A percentile compares a stretch with the other conserved stretches of the same genome.
Evolutionary conservation across 2,888 invertebrate species (phyloP).

Genomic region (Napeogenes inachia): DNA sequence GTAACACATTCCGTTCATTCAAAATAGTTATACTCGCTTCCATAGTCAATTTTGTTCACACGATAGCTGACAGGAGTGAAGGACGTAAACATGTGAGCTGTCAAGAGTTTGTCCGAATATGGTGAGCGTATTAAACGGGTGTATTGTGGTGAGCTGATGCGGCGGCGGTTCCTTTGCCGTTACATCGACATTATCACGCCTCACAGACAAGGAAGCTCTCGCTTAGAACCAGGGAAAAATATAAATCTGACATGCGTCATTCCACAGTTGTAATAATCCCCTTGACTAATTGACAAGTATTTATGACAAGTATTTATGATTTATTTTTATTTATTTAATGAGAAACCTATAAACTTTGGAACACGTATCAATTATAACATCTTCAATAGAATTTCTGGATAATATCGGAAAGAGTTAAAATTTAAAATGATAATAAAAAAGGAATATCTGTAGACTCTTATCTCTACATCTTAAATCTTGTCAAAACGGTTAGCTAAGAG

Average conservation of each 20-base stretch:
- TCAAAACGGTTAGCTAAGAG: constrained; percentile 76
- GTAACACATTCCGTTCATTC: background rate
- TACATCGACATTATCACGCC: constrained; percentile 57
- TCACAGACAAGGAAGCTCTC: constrained; percentile 54
- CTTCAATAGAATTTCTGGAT: background rate
- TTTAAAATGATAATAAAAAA: constrained; percentile 25
- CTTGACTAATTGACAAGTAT: constrained; percentile 21
- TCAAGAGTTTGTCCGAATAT: constrained; percentile 64
- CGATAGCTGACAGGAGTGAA: constrained; percentile 23
- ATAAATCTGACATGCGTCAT: constrained; percentile 23
- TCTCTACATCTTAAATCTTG: constrained; percentile 67
- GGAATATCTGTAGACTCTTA: constrained; percentile 41
- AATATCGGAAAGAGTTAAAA: background rate
- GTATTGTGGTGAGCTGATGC: constrained; percentile 70
- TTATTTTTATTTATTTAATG: constrained; percentile 6
- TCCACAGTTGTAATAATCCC: constrained; percentile 22
- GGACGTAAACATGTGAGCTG: constrained; percentile 50
- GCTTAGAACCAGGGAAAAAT: constrained; percentile 35
- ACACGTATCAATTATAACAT: background rate
- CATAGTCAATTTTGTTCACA: constrained; percentile 20
- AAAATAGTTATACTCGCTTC: background rate
- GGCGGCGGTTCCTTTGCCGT: constrained; percentile 54
- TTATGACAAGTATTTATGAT: constrained; percentile 7
- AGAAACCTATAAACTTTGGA: background rate
- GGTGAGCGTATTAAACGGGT: constrained; percentile 74